A percentile compares a stretch with the other conserved stretches of the same genome.
Conservation (phyloP, 30 jellyfish, hydroid and myxozoan genomes). For the Turritopsis rubra region DNA sequence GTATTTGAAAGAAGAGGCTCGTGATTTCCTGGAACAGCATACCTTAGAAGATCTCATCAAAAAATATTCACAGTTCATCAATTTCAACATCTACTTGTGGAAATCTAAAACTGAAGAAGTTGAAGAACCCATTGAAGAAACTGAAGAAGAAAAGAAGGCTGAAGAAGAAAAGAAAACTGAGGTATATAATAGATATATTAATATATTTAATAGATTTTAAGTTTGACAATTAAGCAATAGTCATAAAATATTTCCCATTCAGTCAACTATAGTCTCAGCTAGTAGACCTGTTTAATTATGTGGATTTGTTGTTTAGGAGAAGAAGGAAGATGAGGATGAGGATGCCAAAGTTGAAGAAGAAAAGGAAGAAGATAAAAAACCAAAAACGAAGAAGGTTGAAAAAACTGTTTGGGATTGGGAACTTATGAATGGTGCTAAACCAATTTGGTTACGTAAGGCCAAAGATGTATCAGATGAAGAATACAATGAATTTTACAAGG, state of each 20-base stretch:
- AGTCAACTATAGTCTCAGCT: neutral
- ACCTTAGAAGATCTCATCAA: constrained; percentile 78
- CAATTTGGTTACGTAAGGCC: constrained; percentile 94
- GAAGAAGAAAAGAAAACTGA: constrained; percentile 53
- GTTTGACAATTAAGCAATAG: too few relatives aligned
- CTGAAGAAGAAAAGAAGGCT: constrained; percentile 63
- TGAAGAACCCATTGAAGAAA: constrained; percentile 95
- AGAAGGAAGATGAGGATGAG: constrained; percentile 80
- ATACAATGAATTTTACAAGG: constrained; percentile 79
- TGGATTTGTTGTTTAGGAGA: neutral
- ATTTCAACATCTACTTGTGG: constrained; percentile 93
- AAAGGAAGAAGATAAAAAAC: constrained; percentile 58
- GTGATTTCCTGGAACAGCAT: constrained; percentile 86
- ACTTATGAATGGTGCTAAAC: constrained; percentile 76
- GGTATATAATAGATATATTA: too few relatives aligned
- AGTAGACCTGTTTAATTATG: neutral
- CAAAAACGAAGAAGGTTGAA: constrained; percentile 88
- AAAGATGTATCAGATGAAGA: constrained; percentile 97
- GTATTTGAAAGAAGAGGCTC: constrained; percentile 95
- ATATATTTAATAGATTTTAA: too few relatives aligned
- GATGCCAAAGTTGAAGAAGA: constrained; percentile 75
- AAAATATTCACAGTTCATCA: constrained; percentile 96
- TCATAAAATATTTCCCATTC: neutral
- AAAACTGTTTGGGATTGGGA: constrained; percentile 98
- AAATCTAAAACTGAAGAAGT: constrained; percentile 95